Conservation (phyloP, 2,888 invertebrate genomes). For the Ophion ventricosus region DNA sequence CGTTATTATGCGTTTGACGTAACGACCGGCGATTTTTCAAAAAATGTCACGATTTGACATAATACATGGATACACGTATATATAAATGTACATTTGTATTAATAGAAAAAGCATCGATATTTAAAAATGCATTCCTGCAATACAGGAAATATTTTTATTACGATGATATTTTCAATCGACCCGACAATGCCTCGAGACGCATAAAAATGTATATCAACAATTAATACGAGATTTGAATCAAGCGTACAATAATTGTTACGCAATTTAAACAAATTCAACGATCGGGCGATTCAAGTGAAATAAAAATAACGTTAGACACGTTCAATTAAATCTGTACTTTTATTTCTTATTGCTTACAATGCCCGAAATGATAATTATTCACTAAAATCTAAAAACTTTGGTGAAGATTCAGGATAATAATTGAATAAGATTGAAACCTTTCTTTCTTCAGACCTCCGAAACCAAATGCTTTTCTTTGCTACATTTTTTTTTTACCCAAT, state of each 20-base stretch:
- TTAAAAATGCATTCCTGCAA: background rate
- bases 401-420: no score
- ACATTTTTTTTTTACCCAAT: background rate
- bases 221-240: no score
- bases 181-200: background rate
- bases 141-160: background rate
- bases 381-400: no score
- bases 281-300: no score
- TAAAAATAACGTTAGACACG: no score
- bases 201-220: no score
- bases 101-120: background rate
- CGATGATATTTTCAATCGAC: background rate
- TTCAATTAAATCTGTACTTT: no score
- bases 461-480: background rate
- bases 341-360: no score
- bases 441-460: background rate
- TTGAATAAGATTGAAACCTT: no score
- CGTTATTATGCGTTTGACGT: constrained; percentile 65
- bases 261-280: no score
- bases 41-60: constrained; percentile 28
- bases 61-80: background rate
- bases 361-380: no score
- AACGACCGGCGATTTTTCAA: constrained; percentile 44
- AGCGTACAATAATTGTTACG: no score
- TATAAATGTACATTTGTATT: background rate